phyloP scores from a whole-genome alignment of 2,113 vertebrate species.

The Cheirogaleus medius region DNA sequence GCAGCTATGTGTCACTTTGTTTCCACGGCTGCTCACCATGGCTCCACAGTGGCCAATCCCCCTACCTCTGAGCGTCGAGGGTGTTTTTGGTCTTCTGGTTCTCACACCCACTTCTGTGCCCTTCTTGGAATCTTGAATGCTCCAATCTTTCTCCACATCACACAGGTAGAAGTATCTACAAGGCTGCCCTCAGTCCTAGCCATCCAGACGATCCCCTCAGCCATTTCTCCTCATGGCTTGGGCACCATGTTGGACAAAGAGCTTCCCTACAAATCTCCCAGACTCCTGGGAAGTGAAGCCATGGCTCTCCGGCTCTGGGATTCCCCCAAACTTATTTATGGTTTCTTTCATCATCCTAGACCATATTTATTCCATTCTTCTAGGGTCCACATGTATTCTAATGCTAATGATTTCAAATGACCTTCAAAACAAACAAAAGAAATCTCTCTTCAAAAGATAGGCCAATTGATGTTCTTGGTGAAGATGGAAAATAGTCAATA shows the following conservation, averaged over 20 bases:
- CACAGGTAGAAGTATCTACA: accelerated
- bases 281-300: neutral
- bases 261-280: neutral
- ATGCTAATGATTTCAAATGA: neutral
- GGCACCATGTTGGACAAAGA: neutral
- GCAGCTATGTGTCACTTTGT: neutral
- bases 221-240: neutral
- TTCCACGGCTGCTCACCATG: neutral
- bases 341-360: neutral
- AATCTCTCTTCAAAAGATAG: neutral
- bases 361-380: neutral
- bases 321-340: neutral
- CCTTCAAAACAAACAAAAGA: neutral
- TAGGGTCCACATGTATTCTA: neutral
- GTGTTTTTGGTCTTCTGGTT: neutral
- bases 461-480: neutral
- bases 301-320: neutral
- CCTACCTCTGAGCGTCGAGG: neutral
- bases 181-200: neutral
- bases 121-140: neutral
- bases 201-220: neutral
- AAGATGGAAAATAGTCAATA: constrained; percentile 16
- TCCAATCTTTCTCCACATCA: neutral
- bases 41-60: accelerated
- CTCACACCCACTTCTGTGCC: neutral